These are phyloP conservation scores for Argentina silus DNA, from an alignment of 2,797 vertebrate species.

Conservation along the genomic window DNA sequence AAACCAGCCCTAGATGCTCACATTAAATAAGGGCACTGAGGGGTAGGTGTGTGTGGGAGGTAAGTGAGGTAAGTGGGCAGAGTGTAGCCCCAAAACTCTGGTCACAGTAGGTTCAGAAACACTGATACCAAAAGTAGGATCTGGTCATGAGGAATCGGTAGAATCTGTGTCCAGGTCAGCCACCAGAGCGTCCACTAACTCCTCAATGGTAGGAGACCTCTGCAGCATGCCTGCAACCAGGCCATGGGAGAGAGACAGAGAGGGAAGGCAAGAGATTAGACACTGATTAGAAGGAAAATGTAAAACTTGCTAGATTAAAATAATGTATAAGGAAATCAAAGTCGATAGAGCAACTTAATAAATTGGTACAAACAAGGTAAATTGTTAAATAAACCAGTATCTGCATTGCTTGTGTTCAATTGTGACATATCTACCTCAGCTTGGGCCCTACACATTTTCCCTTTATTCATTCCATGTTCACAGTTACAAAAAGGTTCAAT, in stretches of 20 bases:
- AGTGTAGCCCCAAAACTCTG: not conserved
- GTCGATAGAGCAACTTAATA: not conserved
- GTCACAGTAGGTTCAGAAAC: constrained; percentile 1
- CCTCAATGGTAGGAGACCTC: constrained; percentile 30
- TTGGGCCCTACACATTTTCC: not conserved
- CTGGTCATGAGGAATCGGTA: constrained; percentile 42
- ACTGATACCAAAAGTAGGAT: not conserved
- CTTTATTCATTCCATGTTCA: no score
- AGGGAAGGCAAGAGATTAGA: not conserved
- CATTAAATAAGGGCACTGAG: not conserved
- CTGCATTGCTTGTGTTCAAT: not conserved
- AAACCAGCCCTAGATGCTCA: not conserved
- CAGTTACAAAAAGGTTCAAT: not conserved
- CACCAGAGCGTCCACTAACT: constrained; percentile 40
- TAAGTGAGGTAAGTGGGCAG: not conserved
- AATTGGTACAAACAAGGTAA: not conserved
- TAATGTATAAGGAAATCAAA: not conserved
- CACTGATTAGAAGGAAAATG: not conserved
- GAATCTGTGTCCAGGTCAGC: constrained; percentile 45
- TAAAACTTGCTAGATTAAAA: not conserved
- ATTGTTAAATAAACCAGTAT: not conserved
- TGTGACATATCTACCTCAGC: not conserved
- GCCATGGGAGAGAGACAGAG: not conserved
- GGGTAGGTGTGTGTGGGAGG: not conserved
- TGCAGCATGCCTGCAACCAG: constrained; percentile 32